phyloP scores from a whole-genome alignment of 1,140 invertebrate species.

The Diprion similis region DNA sequence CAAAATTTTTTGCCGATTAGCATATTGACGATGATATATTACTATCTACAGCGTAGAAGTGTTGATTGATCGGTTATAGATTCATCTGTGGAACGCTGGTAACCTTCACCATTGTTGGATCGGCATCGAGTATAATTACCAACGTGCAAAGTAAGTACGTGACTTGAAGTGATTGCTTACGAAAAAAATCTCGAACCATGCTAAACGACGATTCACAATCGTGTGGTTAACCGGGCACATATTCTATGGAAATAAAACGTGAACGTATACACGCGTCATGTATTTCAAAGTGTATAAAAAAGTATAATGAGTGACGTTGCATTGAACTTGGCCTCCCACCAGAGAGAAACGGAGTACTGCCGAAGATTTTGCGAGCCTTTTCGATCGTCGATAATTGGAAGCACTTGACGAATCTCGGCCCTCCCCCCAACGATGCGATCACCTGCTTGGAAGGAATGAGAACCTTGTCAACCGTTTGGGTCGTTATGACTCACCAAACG shows the following conservation, averaged over 20 bases:
- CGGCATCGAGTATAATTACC: neutral
- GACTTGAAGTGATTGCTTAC: too few relatives aligned
- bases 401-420: conserved; percentile 7
- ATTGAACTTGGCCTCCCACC: neutral
- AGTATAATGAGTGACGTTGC: neutral
- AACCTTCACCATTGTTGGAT: neutral
- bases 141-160: neutral
- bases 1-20: too few relatives aligned
- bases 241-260: too few relatives aligned
- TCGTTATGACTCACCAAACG: conserved; percentile 23
- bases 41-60: too few relatives aligned
- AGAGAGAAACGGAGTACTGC: neutral
- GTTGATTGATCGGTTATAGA: too few relatives aligned
- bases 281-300: too few relatives aligned
- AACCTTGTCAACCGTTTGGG: conserved; percentile 15
- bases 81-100: neutral
- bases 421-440: conserved; percentile 8
- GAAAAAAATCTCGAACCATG: too few relatives aligned
- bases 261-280: too few relatives aligned
- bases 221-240: too few relatives aligned
- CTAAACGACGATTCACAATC: too few relatives aligned
- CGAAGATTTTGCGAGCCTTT: conserved; percentile 4
- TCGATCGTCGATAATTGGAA: conserved; percentile 19
- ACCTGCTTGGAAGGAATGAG: conserved; percentile 19
- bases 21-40: too few relatives aligned